Conservation (phyloP, 2,113 vertebrate species). For the Pedetes capensis region DNA sequence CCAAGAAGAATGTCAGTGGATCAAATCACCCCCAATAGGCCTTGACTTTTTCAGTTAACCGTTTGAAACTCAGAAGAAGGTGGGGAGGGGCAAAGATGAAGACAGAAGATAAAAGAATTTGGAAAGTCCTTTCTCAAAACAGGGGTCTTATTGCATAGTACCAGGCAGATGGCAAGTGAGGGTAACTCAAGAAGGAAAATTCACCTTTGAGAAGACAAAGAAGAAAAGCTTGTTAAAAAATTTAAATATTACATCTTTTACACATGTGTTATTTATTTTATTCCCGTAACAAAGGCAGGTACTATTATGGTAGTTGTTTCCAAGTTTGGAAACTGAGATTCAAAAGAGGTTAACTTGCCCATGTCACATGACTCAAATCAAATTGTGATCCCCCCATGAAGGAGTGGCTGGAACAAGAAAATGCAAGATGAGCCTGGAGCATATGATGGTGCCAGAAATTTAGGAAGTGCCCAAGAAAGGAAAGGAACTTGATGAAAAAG, state of each 20-base stretch:
- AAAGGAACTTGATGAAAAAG: background rate
- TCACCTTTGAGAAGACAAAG: background rate
- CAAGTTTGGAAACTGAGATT: background rate
- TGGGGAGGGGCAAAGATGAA: background rate
- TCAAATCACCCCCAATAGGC: background rate
- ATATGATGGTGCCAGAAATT: background rate
- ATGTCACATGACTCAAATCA: background rate
- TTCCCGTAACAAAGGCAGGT: background rate
- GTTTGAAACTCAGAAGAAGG: background rate
- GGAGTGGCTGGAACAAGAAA: background rate
- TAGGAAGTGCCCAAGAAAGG: background rate
- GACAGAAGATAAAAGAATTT: background rate
- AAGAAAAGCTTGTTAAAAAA: background rate
- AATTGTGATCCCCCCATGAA: background rate
- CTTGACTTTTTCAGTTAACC: background rate
- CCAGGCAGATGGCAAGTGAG: background rate
- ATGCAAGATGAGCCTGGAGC: background rate
- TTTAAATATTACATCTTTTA: background rate
- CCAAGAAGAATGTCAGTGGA: background rate
- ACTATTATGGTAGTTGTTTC: background rate
- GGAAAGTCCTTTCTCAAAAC: slow-evolving; percentile 19
- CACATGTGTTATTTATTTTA: background rate
- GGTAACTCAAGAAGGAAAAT: background rate
- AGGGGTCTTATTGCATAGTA: background rate
- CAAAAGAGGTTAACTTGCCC: background rate